phyloP scores from a whole-genome alignment of 1,140 invertebrate genomes.

The Drosophila quadrilineata region DNA sequence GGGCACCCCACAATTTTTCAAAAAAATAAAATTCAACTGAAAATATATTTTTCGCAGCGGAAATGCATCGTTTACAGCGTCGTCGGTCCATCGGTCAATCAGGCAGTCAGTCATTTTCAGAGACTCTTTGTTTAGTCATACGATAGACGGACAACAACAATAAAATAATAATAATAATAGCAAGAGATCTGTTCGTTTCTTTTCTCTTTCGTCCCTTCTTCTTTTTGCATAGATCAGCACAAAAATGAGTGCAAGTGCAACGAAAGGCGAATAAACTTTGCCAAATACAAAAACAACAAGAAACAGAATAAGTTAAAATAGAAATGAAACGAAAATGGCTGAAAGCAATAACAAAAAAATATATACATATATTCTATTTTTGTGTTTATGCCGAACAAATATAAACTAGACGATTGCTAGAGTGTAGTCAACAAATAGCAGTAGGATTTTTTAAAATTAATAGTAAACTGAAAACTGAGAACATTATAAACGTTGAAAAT shows the following conservation, averaged over 20 bases:
- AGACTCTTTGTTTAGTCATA: slow-evolving; percentile 61
- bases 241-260: slow-evolving; percentile 73
- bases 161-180: neutral
- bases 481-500: too few relatives aligned
- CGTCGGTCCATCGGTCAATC: slow-evolving; percentile 34
- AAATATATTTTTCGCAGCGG: slow-evolving; percentile 55
- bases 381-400: slow-evolving; percentile 38
- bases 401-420: too few relatives aligned
- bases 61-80: slow-evolving; percentile 68
- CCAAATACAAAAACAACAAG: slow-evolving; percentile 22
- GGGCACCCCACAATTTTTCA: too few relatives aligned
- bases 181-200: neutral
- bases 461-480: too few relatives aligned
- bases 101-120: slow-evolving; percentile 23
- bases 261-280: slow-evolving; percentile 72
- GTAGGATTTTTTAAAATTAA: too few relatives aligned
- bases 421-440: too few relatives aligned
- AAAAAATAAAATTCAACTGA: slow-evolving; percentile 38
- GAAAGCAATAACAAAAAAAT: neutral
- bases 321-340: neutral
- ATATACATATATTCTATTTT: slow-evolving; percentile 51
- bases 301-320: neutral
- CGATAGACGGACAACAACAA: slow-evolving; percentile 20
- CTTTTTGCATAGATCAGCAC: slow-evolving; percentile 12
- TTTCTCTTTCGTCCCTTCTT: neutral